Evolutionary conservation across 2,888 invertebrate species (phyloP), one percentile per base, ranked within the genome.

Genomic region (Pyrocoelia pectoralis): DNA sequence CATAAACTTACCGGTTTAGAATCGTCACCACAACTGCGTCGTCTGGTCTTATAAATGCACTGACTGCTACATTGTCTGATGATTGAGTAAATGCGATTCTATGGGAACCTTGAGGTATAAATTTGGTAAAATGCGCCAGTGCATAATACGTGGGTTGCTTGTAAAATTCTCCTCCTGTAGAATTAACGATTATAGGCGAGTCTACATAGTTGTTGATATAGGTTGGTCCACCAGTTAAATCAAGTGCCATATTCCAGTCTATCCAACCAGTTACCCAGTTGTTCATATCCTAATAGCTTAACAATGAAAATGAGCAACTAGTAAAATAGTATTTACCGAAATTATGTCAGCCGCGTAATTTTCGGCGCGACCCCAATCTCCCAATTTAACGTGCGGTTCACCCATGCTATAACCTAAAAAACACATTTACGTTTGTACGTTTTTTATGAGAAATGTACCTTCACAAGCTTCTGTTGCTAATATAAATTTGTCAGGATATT

Each of bases 61-160:
- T 77, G 1, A 81, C 74, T 53, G 79, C 71, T 1, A 88, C 68
- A 13, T 79, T 71, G 3, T 67, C 58, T 17, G 77, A 76, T 1
- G 77, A 72, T 33, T 75, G 73, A 9, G 69, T 66, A 24, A 69
- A 69, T 3, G 65, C 70, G 49, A 86, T 79, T 71, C 81, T 71
- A 56, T 77, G 56, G 0, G 92, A 91, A 12, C 84, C 86, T 69
- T 84, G 83, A 0, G 88, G 85, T 33, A 92, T 82, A 73, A 92
- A 92, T 79, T 80, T 80, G 0, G 79, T 87, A 74, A 91, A 89
- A 78, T 97, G 96, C 0, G 91, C 93, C 76, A 96, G 81, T 0
- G 88, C 89, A 77, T 96, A 97, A 79, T 86, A 96, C 86, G 92
- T 90, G 0, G 96, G 96, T 73, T 96, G 94, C 74, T 95, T 96